phyloP scores from a whole-genome alignment of 2,888 invertebrate genomes.

The Crematogaster levior region DNA sequence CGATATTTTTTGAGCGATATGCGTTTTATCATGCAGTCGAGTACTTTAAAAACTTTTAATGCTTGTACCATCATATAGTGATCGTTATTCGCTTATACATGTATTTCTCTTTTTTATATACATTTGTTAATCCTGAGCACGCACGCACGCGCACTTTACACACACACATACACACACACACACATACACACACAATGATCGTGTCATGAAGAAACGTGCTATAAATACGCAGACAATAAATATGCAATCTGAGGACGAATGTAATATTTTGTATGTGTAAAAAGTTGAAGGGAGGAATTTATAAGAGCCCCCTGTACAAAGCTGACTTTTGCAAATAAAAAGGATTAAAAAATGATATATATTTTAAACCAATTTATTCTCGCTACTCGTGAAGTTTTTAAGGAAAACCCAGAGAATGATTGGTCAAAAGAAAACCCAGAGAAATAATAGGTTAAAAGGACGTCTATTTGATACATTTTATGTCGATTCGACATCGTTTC shows the following conservation, averaged over 20 bases:
- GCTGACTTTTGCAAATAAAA: conserved; percentile 43
- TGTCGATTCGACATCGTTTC: no score
- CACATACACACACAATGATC: neutral
- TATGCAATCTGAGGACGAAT: conserved; percentile 49
- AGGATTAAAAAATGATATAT: conserved; percentile 12
- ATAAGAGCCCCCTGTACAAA: conserved; percentile 27
- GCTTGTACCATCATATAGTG: neutral
- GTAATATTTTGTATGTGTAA: conserved; percentile 63
- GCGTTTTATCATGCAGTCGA: neutral
- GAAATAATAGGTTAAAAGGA: no score
- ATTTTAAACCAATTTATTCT: conserved; percentile 32
- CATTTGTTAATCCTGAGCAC: conserved; percentile 5
- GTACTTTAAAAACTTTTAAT: conserved; percentile 11
- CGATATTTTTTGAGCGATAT: neutral
- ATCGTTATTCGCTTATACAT: neutral
- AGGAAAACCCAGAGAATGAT: neutral
- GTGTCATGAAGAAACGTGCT: conserved; percentile 32
- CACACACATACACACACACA: no score
- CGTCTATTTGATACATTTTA: no score
- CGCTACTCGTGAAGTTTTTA: conserved; percentile 13
- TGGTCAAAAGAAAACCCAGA: no score
- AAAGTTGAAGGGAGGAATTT: conserved; percentile 4
- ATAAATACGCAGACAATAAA: conserved; percentile 70
- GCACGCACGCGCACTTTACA: no score
- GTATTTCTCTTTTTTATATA: conserved; percentile 1